phyloP scores from a whole-genome alignment of 2,113 vertebrate genomes.

The Phainopepla nitens region DNA sequence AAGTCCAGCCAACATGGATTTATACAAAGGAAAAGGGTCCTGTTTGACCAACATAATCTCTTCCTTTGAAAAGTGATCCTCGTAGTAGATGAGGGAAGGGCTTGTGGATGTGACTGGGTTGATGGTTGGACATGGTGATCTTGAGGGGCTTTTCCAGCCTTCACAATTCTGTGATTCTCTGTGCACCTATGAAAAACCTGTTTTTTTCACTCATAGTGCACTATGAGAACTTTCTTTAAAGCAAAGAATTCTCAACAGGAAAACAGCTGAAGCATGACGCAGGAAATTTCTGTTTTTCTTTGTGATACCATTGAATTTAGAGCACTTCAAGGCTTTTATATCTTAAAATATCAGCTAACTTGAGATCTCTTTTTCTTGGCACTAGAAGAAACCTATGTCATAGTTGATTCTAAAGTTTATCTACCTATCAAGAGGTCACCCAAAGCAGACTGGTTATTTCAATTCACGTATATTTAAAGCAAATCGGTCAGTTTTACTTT shows the following conservation, averaged over 20 bases:
- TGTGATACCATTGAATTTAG: background rate
- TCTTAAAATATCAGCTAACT: background rate
- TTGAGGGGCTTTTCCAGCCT: background rate
- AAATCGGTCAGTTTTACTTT: background rate
- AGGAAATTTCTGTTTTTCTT: background rate
- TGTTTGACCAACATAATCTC: background rate
- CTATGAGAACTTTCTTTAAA: background rate
- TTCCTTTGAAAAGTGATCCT: no score
- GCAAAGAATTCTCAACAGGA: background rate
- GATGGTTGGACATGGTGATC: background rate
- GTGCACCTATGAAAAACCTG: background rate
- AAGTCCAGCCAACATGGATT: background rate
- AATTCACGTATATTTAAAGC: background rate
- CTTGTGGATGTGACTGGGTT: background rate
- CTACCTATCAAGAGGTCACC: background rate
- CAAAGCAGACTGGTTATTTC: background rate
- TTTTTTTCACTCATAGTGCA: background rate
- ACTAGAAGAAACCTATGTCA: background rate
- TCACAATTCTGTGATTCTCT: background rate
- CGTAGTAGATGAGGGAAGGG: fast-evolving
- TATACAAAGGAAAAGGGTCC: background rate
- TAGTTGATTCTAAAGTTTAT: background rate
- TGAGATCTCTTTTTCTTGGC: background rate
- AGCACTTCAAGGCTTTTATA: background rate
- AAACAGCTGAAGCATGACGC: background rate